These are phyloP conservation scores for Aporophyla nigra DNA, from an alignment of 2,888 invertebrate genomes.

Conservation along the genomic window DNA sequence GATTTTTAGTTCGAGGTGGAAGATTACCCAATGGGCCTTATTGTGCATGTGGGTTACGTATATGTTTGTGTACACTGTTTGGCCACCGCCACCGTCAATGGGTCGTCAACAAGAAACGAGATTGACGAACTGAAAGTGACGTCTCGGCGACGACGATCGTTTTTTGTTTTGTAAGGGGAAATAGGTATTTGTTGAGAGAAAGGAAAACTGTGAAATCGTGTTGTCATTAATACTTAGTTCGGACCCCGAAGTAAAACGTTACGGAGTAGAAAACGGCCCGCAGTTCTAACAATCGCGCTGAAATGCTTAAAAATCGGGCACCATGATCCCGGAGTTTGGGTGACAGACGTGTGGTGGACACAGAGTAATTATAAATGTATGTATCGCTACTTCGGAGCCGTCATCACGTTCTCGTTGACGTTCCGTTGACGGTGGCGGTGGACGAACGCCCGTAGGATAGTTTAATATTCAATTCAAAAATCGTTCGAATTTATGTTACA, in stretches of 20 bases:
- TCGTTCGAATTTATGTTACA: not conserved
- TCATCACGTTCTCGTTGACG: not conserved
- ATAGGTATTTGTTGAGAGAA: no score
- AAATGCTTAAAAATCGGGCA: no score
- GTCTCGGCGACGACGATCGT: not conserved
- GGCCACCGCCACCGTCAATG: not conserved
- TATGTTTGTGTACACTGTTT: not conserved
- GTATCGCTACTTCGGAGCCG: not conserved
- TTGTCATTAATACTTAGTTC: no score
- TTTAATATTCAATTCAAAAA: not conserved
- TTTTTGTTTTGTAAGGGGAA: no score
- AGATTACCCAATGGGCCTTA: no score
- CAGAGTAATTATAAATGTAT: not conserved
- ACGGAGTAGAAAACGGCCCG: no score
- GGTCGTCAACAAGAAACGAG: not conserved
- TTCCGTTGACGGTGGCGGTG: not conserved
- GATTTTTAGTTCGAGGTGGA: no score
- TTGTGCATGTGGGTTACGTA: not conserved
- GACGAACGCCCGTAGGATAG: not conserved
- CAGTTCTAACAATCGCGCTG: no score
- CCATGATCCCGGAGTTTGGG: no score
- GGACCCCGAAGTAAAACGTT: no score
- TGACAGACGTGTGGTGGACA: no score
- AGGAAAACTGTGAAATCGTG: no score
- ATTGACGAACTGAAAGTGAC: not conserved